Evolutionary conservation across 2,888 invertebrate genomes (phyloP).

Genomic region (Acronicta aceris): DNA sequence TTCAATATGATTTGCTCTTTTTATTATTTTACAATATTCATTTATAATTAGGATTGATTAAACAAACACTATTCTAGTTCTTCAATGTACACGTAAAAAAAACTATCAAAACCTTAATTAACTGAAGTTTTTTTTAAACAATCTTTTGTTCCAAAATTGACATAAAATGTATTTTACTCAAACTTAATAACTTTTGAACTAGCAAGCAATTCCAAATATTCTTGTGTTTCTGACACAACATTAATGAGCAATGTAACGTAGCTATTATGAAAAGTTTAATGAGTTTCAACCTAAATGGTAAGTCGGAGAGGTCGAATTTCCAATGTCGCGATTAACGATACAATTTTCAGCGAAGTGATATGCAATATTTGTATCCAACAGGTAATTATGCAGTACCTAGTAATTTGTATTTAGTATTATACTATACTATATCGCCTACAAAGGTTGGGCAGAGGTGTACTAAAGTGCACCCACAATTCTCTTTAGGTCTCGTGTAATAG

Average conservation of each 20-base stretch:
- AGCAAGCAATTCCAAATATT: constrained; percentile 38
- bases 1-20: too few species aligned
- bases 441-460: too few species aligned
- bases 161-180: constrained; percentile 11
- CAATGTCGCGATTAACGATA: constrained; percentile 8
- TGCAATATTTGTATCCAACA: constrained; percentile 23
- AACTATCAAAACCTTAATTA: too few species aligned
- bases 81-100: too few species aligned
- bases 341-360: constrained; percentile 21
- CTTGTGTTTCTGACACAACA: constrained; percentile 42
- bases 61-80: too few species aligned
- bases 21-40: too few species aligned
- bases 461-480: too few species aligned
- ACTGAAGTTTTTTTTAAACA: constrained; percentile 1
- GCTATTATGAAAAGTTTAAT: constrained; percentile 32
- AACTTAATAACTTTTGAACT: constrained; percentile 24
- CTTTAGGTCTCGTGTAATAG: too few species aligned
- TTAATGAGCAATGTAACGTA: constrained; percentile 36
- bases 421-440: too few species aligned
- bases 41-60: too few species aligned
- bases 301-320: constrained; percentile 22
- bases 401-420: constrained; percentile 2
- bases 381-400: constrained; percentile 30
- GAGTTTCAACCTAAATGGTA: constrained; percentile 30
- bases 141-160: constrained; percentile 13